These are phyloP conservation scores for Bettongia penicillata DNA, from an alignment of 2,113 vertebrate genomes.

Conservation along the genomic window DNA sequence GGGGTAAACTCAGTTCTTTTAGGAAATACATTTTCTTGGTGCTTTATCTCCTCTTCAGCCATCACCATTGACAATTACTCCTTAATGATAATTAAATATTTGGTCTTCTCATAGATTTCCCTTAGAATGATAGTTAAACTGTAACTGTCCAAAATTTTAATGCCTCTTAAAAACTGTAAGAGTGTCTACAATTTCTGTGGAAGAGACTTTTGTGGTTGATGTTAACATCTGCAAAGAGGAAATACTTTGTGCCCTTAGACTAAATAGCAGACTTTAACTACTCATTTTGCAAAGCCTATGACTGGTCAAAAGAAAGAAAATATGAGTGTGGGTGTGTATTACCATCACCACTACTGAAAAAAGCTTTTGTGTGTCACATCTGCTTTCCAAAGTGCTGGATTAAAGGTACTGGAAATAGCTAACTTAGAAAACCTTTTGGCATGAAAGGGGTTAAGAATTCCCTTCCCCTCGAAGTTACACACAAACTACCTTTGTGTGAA, in stretches of 20 bases:
- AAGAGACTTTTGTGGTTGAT: neutral
- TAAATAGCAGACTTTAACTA: neutral
- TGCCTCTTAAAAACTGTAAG: neutral
- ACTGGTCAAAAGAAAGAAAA: constrained; percentile 25
- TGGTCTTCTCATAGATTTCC: neutral
- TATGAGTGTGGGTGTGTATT: neutral
- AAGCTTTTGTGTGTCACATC: neutral
- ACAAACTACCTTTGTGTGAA: neutral
- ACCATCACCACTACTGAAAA: neutral
- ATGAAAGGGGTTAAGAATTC: constrained; percentile 27
- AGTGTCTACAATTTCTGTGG: neutral
- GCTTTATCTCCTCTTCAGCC: neutral
- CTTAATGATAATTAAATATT: neutral
- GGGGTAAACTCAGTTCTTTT: neutral
- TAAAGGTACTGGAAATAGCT: neutral
- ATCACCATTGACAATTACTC: neutral
- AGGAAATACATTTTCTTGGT: neutral
- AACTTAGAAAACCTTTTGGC: neutral
- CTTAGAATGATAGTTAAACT: neutral
- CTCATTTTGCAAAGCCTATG: constrained; percentile 32
- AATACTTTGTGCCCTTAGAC: neutral
- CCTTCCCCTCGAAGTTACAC: neutral
- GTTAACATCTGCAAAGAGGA: neutral
- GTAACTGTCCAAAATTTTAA: neutral
- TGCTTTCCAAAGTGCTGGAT: neutral